These are phyloP conservation scores for Gymnopithys bicolor DNA, from an alignment of 2,797 vertebrate genomes.

Conservation along the genomic window DNA sequence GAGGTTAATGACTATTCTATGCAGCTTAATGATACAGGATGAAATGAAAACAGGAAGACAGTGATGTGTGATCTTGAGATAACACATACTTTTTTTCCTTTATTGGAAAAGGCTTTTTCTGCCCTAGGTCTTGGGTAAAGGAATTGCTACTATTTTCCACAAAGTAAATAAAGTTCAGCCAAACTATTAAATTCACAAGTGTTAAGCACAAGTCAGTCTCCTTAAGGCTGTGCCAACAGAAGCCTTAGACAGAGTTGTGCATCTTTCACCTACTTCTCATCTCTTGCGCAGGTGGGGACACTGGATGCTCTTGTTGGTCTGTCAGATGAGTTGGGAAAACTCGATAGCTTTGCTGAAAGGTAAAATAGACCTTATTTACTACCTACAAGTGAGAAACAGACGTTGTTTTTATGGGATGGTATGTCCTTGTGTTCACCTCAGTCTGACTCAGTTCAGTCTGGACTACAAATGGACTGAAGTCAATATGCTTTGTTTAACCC, in stretches of 20 bases:
- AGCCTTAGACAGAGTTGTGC: background rate
- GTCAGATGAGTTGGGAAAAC: constrained; percentile 90
- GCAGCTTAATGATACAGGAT: background rate
- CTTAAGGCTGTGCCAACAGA: background rate
- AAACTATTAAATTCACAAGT: background rate
- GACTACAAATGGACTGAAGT: background rate
- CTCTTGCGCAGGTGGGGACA: constrained; percentile 87
- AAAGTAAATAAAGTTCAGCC: background rate
- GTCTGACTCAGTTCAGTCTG: background rate
- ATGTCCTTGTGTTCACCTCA: constrained; percentile 55
- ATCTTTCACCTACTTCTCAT: constrained; percentile 49
- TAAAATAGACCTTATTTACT: constrained; percentile 83
- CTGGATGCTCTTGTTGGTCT: constrained; percentile 91
- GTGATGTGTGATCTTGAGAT: background rate
- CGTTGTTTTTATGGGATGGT: constrained; percentile 64
- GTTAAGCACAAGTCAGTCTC: background rate
- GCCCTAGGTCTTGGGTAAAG: background rate
- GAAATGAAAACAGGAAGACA: background rate
- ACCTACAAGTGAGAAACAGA: constrained; percentile 66
- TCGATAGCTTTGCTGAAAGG: constrained; percentile 91
- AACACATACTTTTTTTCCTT: constrained; percentile 2
- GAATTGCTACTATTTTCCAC: constrained; percentile 26
- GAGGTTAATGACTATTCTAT: background rate
- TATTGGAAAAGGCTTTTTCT: constrained; percentile 5
- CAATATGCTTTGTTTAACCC: background rate